A percentile compares a stretch with the other conserved stretches of the same genome.
phyloP scores from a whole-genome alignment of 2,113 vertebrate genomes.

The Thymallus thymallus region DNA sequence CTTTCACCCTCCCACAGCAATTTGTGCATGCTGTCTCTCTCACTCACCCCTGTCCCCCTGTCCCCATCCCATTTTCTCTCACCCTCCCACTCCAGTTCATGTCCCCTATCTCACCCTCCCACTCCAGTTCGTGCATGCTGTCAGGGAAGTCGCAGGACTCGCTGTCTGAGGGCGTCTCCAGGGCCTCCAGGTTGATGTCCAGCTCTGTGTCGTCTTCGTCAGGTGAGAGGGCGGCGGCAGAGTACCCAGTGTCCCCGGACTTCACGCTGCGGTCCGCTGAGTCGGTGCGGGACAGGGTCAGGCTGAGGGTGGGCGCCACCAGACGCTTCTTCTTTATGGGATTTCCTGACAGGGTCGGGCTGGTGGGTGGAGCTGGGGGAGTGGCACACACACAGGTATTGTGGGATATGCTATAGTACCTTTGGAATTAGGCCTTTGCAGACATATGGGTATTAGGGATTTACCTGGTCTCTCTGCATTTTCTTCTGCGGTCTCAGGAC shows the following conservation, averaged over 20 bases:
- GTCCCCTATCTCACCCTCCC: constrained; percentile 71
- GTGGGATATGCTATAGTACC: background rate
- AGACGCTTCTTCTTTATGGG: constrained; percentile 75
- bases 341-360: constrained; percentile 68
- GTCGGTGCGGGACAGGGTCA: constrained; percentile 57
- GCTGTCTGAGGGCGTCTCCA: constrained; percentile 82
- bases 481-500: constrained; percentile 32
- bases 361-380: constrained; percentile 64
- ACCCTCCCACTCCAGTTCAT: background rate
- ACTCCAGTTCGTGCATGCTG: constrained; percentile 75
- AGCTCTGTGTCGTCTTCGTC: constrained; percentile 65
- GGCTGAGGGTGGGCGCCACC: constrained; percentile 66
- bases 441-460: background rate
- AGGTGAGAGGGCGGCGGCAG: constrained; percentile 41
- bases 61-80: too few relatives aligned
- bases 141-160: constrained; percentile 75
- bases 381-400: background rate
- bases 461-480: constrained; percentile 40
- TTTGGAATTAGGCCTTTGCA: background rate
- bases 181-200: constrained; percentile 78
- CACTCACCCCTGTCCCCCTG: background rate
- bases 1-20: too few relatives aligned
- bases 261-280: constrained; percentile 40
- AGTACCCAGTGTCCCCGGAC: constrained; percentile 41
- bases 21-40: too few relatives aligned